Percentiles rank a stretch among this genome's conserved stretches.
Evolutionary conservation across 30 jellyfish, hydroid and myxozoan species (phyloP).

Genomic region (Pseudorhiza aurosa): DNA sequence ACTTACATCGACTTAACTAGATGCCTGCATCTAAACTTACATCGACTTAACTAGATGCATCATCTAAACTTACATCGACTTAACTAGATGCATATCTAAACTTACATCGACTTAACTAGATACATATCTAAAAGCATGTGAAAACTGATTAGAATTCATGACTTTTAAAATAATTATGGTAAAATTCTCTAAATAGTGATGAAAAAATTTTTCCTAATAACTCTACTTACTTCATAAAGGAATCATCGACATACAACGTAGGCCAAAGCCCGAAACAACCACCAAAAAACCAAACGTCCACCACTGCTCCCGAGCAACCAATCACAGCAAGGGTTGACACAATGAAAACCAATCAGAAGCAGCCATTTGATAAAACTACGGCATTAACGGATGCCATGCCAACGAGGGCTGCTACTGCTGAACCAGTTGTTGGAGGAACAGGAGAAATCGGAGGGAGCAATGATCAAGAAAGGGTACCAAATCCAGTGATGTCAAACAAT

Average conservation of each 20-base stretch:
- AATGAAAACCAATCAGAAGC: conserved; percentile 33
- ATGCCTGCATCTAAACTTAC: no score
- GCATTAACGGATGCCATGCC: conserved; percentile 13
- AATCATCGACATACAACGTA: background rate
- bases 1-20: no score
- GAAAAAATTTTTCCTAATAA: background rate
- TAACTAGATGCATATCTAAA: no score
- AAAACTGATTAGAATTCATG: no score
- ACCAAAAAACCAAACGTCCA: conserved; percentile 27
- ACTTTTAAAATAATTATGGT: no score
- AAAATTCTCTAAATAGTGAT: no score
- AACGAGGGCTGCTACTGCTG: background rate
- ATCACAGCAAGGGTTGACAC: conserved; percentile 54
- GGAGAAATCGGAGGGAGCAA: background rate
- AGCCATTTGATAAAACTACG: conserved; percentile 18
- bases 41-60: no score
- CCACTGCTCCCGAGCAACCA: conserved; percentile 58
- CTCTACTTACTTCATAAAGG: conserved; percentile 1
- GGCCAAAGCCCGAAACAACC: conserved; percentile 13
- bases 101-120: no score
- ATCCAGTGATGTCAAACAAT: background rate
- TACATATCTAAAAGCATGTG: no score
- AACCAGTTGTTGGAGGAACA: background rate
- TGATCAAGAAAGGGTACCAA: conserved; percentile 14
- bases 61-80: no score